These are phyloP conservation scores for Apotomis capreana DNA, from an alignment of 2,888 invertebrate genomes.

Conservation along the genomic window DNA sequence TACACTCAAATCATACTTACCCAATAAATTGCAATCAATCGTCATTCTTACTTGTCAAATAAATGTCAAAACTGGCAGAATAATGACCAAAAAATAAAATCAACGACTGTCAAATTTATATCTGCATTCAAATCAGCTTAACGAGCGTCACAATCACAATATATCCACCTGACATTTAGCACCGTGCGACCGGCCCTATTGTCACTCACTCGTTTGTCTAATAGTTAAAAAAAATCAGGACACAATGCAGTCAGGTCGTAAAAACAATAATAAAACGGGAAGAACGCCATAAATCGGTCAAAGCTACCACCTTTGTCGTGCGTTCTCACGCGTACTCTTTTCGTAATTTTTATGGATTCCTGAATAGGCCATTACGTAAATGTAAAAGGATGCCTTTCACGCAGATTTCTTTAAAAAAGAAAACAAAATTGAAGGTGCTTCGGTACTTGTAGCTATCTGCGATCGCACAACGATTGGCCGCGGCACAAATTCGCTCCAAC, in stretches of 20 bases:
- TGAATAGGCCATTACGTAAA: conserved; percentile 45
- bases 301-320: conserved; percentile 49
- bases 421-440: conserved; percentile 44
- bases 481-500: conserved; percentile 66
- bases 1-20: background rate
- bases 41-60: background rate
- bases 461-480: conserved; percentile 60
- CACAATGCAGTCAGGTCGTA: conserved; percentile 43
- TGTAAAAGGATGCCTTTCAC: conserved; percentile 54
- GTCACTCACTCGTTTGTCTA: conserved; percentile 34
- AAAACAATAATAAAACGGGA: conserved; percentile 52
- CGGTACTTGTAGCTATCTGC: conserved; percentile 58
- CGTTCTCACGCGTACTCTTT: conserved; percentile 48
- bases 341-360: conserved; percentile 33
- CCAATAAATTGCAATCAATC: conserved; percentile 22
- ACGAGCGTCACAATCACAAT: conserved; percentile 35
- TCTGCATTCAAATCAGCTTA: conserved; percentile 34
- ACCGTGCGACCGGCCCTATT: conserved; percentile 44
- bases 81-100: conserved; percentile 26
- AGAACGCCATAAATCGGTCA: conserved; percentile 57
- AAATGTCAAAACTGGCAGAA: conserved; percentile 31
- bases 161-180: conserved; percentile 45
- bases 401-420: conserved; percentile 58
- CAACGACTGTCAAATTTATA: conserved; percentile 34
- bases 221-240: conserved; percentile 40